A percentile compares a stretch with the other conserved stretches of the same genome.
Evolutionary conservation across 2,113 vertebrate species (phyloP).

Genomic region (Micronisus gabar): DNA sequence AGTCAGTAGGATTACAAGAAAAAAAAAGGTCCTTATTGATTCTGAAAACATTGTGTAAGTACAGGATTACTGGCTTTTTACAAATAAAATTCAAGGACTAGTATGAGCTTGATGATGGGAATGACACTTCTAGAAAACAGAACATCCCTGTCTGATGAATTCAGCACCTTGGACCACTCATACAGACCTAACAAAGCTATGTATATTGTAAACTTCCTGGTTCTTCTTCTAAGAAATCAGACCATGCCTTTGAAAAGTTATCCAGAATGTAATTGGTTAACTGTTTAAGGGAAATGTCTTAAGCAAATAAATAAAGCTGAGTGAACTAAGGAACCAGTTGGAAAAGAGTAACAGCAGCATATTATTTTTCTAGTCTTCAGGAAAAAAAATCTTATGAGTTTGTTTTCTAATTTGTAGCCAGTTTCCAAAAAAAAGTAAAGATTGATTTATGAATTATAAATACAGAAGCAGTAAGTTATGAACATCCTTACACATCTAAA

Average conservation of each 20-base stretch:
- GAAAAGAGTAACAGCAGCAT: background rate
- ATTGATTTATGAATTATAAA: background rate
- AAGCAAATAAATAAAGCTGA: background rate
- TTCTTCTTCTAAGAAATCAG: background rate
- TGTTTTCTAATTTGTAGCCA: background rate
- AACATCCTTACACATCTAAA: background rate
- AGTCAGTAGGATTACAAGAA: background rate
- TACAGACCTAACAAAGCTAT: background rate
- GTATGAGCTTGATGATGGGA: background rate
- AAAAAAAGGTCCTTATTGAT: background rate
- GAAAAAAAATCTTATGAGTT: background rate
- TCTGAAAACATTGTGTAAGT: background rate
- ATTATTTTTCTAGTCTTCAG: background rate
- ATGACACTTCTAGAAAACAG: background rate
- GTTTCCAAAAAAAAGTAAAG: background rate
- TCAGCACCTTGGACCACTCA: background rate
- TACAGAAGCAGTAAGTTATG: background rate
- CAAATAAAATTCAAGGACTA: background rate
- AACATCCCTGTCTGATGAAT: background rate
- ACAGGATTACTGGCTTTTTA: background rate
- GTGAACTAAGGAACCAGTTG: background rate
- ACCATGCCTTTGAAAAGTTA: background rate
- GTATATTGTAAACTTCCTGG: background rate
- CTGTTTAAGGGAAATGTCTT: background rate
- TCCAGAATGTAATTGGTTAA: background rate